A percentile compares a stretch with the other conserved stretches of the same genome.
phyloP scores from a whole-genome alignment of 2,797 vertebrate genomes.

The Cynodonichthys magdalenae region DNA sequence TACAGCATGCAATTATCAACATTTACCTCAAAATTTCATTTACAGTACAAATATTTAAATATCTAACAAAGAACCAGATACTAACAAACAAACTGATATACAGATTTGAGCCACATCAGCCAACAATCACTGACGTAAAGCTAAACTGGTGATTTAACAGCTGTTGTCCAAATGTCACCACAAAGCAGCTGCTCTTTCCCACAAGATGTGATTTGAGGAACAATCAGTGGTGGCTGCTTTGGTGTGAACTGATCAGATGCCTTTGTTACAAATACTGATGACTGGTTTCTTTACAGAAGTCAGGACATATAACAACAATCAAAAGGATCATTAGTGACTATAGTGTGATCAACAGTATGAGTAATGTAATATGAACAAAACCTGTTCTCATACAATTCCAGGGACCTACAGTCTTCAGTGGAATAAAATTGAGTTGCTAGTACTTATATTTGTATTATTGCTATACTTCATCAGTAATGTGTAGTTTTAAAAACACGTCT shows the following conservation, averaged over 20 bases:
- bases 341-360: background rate
- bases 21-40: background rate
- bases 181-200: slow-evolving; percentile 7
- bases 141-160: too few relatives aligned
- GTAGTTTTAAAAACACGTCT: too few relatives aligned
- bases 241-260: background rate
- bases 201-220: slow-evolving; percentile 4
- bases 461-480: too few relatives aligned
- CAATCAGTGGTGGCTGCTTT: background rate
- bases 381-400: background rate
- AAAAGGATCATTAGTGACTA: slow-evolving; percentile 33
- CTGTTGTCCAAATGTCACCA: background rate
- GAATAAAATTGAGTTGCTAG: too few relatives aligned
- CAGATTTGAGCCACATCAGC: too few relatives aligned
- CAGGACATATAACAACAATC: slow-evolving; percentile 34
- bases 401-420: too few relatives aligned
- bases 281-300: slow-evolving; percentile 3
- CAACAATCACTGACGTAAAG: too few relatives aligned
- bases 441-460: too few relatives aligned
- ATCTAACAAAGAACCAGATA: too few relatives aligned
- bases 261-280: background rate
- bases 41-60: too few relatives aligned
- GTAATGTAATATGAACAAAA: background rate
- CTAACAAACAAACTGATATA: too few relatives aligned
- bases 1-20: background rate